These are phyloP conservation scores for Sphaerophoria rueppellii DNA, from an alignment of 2,888 invertebrate genomes.

Conservation along the genomic window DNA sequence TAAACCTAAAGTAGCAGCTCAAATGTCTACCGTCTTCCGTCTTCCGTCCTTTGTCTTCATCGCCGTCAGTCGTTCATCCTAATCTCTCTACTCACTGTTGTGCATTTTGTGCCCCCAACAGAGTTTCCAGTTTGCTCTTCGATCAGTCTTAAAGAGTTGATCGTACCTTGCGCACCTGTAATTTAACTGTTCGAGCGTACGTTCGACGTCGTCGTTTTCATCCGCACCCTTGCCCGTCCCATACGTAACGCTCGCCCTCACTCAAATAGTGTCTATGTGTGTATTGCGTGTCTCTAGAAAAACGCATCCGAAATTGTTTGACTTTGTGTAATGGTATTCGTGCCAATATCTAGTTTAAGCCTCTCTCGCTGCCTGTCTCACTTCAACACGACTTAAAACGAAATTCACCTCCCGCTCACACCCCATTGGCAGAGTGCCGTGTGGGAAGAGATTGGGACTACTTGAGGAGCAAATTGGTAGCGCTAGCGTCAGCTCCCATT, in stretches of 20 bases:
- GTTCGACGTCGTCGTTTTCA: constrained; percentile 11
- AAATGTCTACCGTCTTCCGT: background rate
- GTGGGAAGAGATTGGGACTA: constrained; percentile 83
- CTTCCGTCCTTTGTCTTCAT: too few species aligned
- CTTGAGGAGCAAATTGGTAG: constrained; percentile 83
- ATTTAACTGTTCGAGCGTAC: constrained; percentile 72
- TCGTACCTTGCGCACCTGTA: constrained; percentile 82
- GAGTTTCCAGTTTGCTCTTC: constrained; percentile 75
- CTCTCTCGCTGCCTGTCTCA: constrained; percentile 61
- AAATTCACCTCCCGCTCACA: constrained; percentile 67
- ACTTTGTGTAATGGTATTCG: constrained; percentile 27
- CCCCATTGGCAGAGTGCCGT: constrained; percentile 75
- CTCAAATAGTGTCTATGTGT: constrained; percentile 12
- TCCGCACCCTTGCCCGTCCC: constrained; percentile 7
- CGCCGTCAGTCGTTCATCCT: constrained; percentile 16
- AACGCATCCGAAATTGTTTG: constrained; percentile 31
- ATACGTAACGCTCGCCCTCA: background rate
- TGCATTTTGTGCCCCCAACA: constrained; percentile 76
- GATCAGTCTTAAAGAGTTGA: constrained; percentile 82
- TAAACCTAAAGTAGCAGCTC: background rate
- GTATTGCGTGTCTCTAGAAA: constrained; percentile 45
- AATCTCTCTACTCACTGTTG: constrained; percentile 39
- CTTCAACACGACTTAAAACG: constrained; percentile 30
- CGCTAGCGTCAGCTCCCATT: constrained; percentile 83
- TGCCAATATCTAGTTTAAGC: constrained; percentile 69